These are phyloP conservation scores for Falco naumanni DNA, from an alignment of 2,797 vertebrate species.

Conservation along the genomic window DNA sequence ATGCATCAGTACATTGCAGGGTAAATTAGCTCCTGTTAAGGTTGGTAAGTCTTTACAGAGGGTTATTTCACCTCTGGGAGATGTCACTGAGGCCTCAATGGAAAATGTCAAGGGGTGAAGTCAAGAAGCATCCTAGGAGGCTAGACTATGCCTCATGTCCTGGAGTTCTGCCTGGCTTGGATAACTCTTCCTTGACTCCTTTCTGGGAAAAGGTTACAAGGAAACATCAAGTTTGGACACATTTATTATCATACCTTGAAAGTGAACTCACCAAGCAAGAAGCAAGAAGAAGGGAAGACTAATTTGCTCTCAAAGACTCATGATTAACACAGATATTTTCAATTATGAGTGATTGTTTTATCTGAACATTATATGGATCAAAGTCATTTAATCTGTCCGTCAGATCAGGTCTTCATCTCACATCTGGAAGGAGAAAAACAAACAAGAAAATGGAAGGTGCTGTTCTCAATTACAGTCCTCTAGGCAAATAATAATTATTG, in stretches of 20 bases:
- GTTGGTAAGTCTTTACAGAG: neutral
- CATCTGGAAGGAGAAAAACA: conserved; percentile 52
- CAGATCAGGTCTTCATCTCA: conserved; percentile 33
- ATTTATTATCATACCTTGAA: conserved; percentile 42
- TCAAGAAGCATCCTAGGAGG: neutral
- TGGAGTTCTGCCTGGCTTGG: neutral
- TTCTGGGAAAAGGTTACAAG: neutral
- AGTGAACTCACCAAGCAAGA: conserved; percentile 29
- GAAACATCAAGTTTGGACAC: neutral
- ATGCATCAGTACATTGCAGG: neutral
- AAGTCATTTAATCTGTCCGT: conserved; percentile 43
- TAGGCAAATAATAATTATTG: conserved; percentile 40
- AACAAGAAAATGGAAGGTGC: conserved; percentile 35
- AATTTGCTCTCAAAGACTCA: conserved; percentile 30
- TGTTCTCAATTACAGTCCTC: conserved; percentile 61
- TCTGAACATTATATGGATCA: conserved; percentile 37
- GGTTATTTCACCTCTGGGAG: neutral
- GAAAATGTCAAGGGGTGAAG: neutral
- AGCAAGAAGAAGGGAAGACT: conserved; percentile 10
- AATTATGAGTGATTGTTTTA: conserved; percentile 40
- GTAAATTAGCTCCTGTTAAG: neutral
- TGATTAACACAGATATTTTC: conserved; percentile 57
- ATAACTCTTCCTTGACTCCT: neutral
- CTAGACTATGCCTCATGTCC: neutral
- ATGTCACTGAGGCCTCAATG: neutral